Evolutionary conservation across 2,113 vertebrate genomes (phyloP).

Genomic region (Myrmecobius fasciatus): DNA sequence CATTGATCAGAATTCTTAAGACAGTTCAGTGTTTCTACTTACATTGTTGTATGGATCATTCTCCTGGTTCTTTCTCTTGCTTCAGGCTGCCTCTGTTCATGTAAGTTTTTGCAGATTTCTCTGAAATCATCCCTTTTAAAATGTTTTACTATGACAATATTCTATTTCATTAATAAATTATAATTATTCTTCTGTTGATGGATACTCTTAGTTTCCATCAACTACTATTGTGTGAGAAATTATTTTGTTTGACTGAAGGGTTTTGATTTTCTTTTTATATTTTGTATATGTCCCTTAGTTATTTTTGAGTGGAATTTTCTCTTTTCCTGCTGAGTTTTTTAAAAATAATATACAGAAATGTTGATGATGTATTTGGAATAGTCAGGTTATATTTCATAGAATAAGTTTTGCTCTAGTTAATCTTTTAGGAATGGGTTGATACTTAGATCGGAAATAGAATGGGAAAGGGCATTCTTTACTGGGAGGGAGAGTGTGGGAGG

Average conservation of each 20-base stretch:
- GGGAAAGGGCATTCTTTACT: background rate
- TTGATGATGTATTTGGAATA: background rate
- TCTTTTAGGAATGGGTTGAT: background rate
- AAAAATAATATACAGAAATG: background rate
- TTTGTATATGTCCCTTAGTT: background rate
- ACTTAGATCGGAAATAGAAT: background rate
- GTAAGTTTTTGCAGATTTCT: background rate
- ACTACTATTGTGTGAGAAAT: background rate
- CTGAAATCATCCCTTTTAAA: background rate
- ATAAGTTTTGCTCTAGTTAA: background rate
- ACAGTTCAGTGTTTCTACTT: background rate
- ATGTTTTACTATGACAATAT: background rate
- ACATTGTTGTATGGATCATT: background rate
- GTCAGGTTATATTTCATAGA: background rate
- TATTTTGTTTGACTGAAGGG: background rate
- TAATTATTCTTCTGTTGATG: background rate
- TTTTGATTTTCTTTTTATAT: background rate
- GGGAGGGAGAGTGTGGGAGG: no score
- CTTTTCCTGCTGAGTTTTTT: background rate
- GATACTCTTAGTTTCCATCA: background rate
- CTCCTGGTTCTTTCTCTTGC: background rate
- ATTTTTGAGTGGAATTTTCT: background rate
- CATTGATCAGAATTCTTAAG: background rate
- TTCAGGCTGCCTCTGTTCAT: background rate
- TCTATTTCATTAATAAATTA: background rate